A percentile compares a stretch with the other conserved stretches of the same genome.
Evolutionary conservation across 2,113 vertebrate species (phyloP).

Genomic region (Osmerus eperlanus): DNA sequence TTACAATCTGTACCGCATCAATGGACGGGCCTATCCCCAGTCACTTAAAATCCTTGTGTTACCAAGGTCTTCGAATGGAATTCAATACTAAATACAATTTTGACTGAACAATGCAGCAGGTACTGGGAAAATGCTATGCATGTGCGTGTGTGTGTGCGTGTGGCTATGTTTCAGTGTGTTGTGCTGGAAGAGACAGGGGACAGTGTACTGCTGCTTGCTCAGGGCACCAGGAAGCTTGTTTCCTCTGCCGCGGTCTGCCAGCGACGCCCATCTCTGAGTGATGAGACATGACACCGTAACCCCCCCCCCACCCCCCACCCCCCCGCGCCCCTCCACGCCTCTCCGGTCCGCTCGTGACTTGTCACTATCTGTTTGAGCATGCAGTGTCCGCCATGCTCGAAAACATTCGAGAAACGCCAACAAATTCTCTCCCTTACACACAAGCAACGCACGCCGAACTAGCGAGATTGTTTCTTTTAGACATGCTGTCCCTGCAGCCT

Average conservation of each 20-base stretch:
- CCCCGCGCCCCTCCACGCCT: slow-evolving; percentile 26
- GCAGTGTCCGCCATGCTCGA: slow-evolving; percentile 16
- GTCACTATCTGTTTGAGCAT: slow-evolving; percentile 45
- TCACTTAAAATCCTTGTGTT: not conserved
- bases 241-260: slow-evolving; percentile 45
- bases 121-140: not conserved
- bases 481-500: no score
- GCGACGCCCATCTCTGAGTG: slow-evolving; percentile 40
- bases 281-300: slow-evolving; percentile 41
- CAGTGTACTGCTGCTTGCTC: slow-evolving; percentile 40
- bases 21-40: slow-evolving; percentile 1
- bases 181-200: slow-evolving; percentile 27
- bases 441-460: not conserved
- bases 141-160: not conserved
- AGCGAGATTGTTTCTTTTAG: no score
- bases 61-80: not conserved
- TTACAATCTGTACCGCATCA: slow-evolving; percentile 19
- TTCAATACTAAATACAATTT: not conserved
- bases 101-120: not conserved
- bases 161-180: slow-evolving; percentile 4
- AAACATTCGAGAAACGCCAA: slow-evolving; percentile 17
- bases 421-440: not conserved
- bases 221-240: slow-evolving; percentile 25
- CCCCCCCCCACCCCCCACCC: slow-evolving; percentile 24
- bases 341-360: slow-evolving; percentile 37